These are phyloP conservation scores for Eristalinus sepulchralis DNA, from an alignment of 2,888 invertebrate species.

Conservation along the genomic window DNA sequence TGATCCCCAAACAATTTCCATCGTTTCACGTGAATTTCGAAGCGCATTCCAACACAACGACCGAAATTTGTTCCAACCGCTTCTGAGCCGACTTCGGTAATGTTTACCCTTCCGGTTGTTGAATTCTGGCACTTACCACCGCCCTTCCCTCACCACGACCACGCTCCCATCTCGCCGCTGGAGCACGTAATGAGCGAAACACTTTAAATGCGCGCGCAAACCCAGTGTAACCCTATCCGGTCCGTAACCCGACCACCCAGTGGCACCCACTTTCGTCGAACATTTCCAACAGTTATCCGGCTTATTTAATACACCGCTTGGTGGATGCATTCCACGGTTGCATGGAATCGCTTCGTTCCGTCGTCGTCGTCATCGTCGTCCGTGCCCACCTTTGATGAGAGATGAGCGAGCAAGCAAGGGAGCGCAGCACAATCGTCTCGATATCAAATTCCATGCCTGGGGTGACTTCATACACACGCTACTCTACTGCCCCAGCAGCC, in stretches of 20 bases:
- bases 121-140: not conserved
- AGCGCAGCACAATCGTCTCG: too few relatives aligned
- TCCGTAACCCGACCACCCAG: not conserved
- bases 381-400: not conserved
- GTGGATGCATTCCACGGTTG: slow-evolving; percentile 26
- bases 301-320: slow-evolving; percentile 45
- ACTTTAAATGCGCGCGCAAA: slow-evolving; percentile 13
- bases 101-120: not conserved
- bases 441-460: slow-evolving; percentile 38
- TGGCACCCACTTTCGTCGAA: not conserved
- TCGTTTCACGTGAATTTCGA: too few relatives aligned
- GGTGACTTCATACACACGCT: slow-evolving; percentile 13
- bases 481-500: not conserved
- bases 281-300: slow-evolving; percentile 39
- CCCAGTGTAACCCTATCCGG: slow-evolving; percentile 37
- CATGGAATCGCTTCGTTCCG: slow-evolving; percentile 1
- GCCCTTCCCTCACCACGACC: not conserved
- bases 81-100: not conserved
- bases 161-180: not conserved
- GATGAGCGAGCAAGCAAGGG: too few relatives aligned
- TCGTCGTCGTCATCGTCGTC: not conserved
- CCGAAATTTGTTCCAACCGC: not conserved
- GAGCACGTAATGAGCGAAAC: not conserved
- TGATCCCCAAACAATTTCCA: not conserved
- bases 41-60: not conserved